Evolutionary conservation across 2,888 invertebrate genomes (phyloP).

Genomic region (Cryptus viduatorius): DNA sequence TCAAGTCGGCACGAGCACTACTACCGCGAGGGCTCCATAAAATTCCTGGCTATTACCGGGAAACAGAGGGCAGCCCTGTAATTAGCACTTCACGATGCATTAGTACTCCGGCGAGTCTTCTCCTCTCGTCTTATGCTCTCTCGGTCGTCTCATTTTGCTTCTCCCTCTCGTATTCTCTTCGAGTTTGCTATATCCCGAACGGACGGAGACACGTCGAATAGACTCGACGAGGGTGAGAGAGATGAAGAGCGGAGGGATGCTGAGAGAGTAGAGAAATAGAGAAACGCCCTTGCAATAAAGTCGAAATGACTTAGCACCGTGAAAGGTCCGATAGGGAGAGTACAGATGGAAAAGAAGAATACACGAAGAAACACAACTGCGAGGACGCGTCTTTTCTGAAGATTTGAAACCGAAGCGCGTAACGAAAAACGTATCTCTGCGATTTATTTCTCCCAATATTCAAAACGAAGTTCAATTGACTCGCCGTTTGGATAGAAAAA

Average conservation of each 20-base stretch:
- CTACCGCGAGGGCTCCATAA: conserved; percentile 75
- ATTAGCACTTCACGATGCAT: conserved; percentile 84
- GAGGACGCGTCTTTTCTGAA: background rate
- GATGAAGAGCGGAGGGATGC: conserved; percentile 64
- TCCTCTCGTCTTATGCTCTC: conserved; percentile 45
- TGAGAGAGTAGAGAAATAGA: conserved; percentile 65
- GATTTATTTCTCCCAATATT: background rate
- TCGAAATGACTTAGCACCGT: conserved; percentile 78
- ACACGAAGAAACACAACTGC: background rate
- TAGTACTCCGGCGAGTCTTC: conserved; percentile 73
- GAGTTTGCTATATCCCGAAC: conserved; percentile 28
- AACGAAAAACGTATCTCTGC: background rate
- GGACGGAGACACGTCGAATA: conserved; percentile 49
- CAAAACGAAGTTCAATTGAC: background rate
- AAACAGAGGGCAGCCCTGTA: conserved; percentile 79
- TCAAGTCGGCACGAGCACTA: conserved; percentile 50
- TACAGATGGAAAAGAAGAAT: conserved; percentile 24
- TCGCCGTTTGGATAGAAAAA: background rate
- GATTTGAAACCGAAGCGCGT: background rate
- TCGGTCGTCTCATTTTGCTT: conserved; percentile 37
- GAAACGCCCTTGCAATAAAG: conserved; percentile 81
- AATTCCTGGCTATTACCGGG: conserved; percentile 80
- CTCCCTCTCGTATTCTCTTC: conserved; percentile 24
- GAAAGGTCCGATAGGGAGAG: conserved; percentile 50
- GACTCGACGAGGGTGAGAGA: conserved; percentile 57